Evolutionary conservation across 1,140 invertebrate species (phyloP), one percentile per base, ranked within the genome.

Genomic region (Pseudomyrmex dendroicus): DNA sequence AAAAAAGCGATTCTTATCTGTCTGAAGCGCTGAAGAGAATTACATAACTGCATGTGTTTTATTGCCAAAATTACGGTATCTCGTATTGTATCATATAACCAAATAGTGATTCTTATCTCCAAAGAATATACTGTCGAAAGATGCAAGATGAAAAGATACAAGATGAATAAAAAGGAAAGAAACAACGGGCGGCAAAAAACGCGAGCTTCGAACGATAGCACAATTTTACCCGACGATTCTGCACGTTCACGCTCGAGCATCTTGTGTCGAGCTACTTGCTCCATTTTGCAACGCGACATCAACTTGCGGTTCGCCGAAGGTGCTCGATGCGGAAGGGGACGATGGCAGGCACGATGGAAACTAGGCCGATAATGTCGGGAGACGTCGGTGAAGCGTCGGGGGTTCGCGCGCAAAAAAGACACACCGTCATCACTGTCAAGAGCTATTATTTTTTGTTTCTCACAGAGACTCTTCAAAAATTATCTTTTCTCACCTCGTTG

Each of bases 361-460:
- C 78, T 73, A 73, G 78, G 68, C 78, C 78, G 70, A 82, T 82
- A 82, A 82, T 46, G 67, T 74, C 78, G 10, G 15, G 44, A 73
- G 59, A 82, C 70, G n/a, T n/a, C n/a, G 35, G 15, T 2, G 44
- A 50, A 62, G 57, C 59, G 50, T 73, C 22, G 78, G 25, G 48
- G 35, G 20, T 74, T 74, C 35, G 35, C 35, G 50, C 62, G 54
- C 67, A 77, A 76, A 76, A 76, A 52, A 35, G 73, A 66, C 46
- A 67, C 62, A 66, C 54, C 25, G 62, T 66, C 25, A 25, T 76
- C 59, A 66, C 9, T 77, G 62, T 44, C 73, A 54, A 35, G 48
- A 77, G 35, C 62, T 77, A 56, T 20, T 35, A 35, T 7, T 35
- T 35, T 35, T 35, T 35, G 35, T 35, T 35, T 77, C 12, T 35